Conservation (phyloP, 2,888 invertebrate genomes). For the Platycnemis pennipes region DNA sequence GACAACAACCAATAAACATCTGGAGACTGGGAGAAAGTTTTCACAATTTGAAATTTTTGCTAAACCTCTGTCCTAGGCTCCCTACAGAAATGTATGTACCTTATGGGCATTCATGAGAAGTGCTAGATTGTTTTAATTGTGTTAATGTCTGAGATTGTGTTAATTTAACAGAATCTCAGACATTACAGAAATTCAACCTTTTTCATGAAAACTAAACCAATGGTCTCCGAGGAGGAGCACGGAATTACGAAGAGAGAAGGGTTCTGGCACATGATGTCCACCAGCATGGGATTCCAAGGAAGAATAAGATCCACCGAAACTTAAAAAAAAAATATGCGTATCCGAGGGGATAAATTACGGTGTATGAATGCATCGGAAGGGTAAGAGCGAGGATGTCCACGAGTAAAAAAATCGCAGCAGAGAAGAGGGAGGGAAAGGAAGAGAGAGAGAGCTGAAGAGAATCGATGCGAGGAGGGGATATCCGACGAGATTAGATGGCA, state of each 20-base stretch:
- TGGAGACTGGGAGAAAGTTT: too few species aligned
- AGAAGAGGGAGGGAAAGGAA: background rate
- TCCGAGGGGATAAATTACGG: conserved; percentile 6
- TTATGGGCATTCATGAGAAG: background rate
- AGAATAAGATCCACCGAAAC: background rate
- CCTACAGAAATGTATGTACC: background rate
- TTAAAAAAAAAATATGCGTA: background rate
- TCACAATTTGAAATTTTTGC: too few species aligned
- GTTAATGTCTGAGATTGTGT: too few species aligned
- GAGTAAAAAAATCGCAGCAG: background rate
- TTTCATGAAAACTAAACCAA: background rate
- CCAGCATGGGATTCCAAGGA: background rate
- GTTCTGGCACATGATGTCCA: conserved; percentile 1
- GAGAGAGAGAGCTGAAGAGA: background rate
- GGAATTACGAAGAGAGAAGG: background rate
- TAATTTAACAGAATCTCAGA: background rate
- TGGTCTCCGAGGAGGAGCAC: background rate
- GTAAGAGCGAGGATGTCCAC: background rate
- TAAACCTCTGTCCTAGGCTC: background rate
- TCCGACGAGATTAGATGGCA: background rate
- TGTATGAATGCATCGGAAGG: background rate
- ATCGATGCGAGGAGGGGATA: background rate
- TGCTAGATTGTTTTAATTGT: background rate
- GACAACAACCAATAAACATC: too few species aligned
- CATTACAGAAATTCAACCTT: background rate